Base-by-base conservation (phyloP, 2,797 vertebrate genomes). In the Premnoplex brunnescens region DNA sequence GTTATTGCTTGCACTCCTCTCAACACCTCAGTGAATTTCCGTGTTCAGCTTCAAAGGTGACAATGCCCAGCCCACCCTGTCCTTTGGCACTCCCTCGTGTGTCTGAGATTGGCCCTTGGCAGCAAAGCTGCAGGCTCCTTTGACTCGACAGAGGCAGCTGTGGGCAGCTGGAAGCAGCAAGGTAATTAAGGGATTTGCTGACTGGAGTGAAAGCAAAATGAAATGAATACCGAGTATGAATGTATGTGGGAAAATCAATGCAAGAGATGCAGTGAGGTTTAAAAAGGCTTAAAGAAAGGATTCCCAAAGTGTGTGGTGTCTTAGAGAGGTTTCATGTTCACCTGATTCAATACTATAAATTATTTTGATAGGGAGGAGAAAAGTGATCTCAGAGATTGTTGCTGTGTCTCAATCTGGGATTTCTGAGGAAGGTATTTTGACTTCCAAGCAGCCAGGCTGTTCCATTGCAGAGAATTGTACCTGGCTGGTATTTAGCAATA, bases 141-240 rank as follows among this genome's bases (percentile, higher is more conserved):
- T 54, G 48, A 15, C 46, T n/a, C 46, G 52, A 85, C 83, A 54
- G 54, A 93, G 86, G 12, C 67, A 85, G 82, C 39, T 62, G 64
- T 56, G 74, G 88, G 66, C 36, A 95, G 77, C 46, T 51, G 7
- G 39, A 55, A 78, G 85, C 86, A 87, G 76, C 80, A 62, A 27
- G 63, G 94, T 75, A 86, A 96, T 97, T 89, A 87, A 51, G 58
- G 96, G 93, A 94, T 96, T 97, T 95, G 93, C 87, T 94, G 85
- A 93, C 73, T 87, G 89, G 36, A 68, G 77, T 84, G 77, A 93
- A 75, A 95, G 87, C 80, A 71, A 95, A 95, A 89, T 4, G 64
- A 85, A 93, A 93, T 92, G 80, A 92, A 96, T 97, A 71, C 69
- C n/a, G 18, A 56, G 54, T 96, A 44, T 85, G 41, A 91, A 93